phyloP scores from a whole-genome alignment of 2,888 invertebrate genomes.

The Scotopteryx bipunctaria region DNA sequence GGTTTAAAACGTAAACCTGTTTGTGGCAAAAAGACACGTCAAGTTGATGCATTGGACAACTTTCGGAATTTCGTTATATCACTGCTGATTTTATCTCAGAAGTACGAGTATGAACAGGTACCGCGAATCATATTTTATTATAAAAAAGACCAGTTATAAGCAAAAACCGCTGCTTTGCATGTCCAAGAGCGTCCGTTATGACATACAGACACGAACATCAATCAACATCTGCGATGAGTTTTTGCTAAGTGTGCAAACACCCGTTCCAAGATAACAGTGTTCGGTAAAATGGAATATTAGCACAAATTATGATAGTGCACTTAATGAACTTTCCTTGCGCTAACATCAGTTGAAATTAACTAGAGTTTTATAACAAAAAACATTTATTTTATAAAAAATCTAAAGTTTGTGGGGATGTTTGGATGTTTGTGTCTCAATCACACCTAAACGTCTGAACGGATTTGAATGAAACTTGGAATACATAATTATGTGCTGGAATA shows the following conservation, averaged over 20 bases:
- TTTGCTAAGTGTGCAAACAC: constrained; percentile 34
- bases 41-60: constrained; percentile 27
- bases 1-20: constrained; percentile 25
- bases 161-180: constrained; percentile 51
- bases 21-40: constrained; percentile 13
- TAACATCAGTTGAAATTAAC: too few species aligned
- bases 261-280: constrained; percentile 39
- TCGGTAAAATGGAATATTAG: constrained; percentile 25
- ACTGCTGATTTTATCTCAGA: neutral
- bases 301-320: constrained; percentile 5
- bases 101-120: neutral
- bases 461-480: too few species aligned
- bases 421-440: too few species aligned
- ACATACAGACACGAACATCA: constrained; percentile 37
- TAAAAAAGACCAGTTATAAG: constrained; percentile 41
- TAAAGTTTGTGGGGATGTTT: too few species aligned
- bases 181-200: constrained; percentile 40
- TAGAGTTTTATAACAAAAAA: too few species aligned
- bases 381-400: too few species aligned
- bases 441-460: too few species aligned
- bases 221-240: constrained; percentile 32
- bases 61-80: constrained; percentile 20
- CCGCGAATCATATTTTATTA: neutral
- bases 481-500: too few species aligned
- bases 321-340: neutral